Evolutionary conservation across 2,797 vertebrate species (phyloP).

Genomic region (Myotis planiceps): DNA sequence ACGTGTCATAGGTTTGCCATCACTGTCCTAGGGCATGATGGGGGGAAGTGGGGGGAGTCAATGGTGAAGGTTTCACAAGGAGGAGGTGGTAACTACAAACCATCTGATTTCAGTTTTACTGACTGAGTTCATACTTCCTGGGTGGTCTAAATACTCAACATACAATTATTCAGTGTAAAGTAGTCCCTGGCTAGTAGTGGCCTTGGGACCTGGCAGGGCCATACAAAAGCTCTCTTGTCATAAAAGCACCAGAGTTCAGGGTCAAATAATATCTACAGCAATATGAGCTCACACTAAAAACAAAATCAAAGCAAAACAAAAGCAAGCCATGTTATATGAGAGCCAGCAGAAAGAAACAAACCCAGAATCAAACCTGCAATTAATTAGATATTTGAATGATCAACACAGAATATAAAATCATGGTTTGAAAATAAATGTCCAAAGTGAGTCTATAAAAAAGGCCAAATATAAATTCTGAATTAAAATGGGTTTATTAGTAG

Average conservation of each 20-base stretch:
- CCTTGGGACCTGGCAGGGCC: not conserved
- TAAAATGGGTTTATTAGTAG: not conserved
- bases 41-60: too few species aligned
- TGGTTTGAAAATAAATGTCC: not conserved
- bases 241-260: not conserved
- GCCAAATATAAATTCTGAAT: not conserved
- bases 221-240: not conserved
- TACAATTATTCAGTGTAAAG: not conserved
- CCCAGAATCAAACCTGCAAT: not conserved
- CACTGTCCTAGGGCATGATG: too few species aligned
- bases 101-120: constrained; percentile 46
- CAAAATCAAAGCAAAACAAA: constrained; percentile 36
- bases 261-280: not conserved
- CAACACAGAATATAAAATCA: not conserved
- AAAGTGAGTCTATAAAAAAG: not conserved
- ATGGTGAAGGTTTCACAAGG: too few species aligned
- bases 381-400: not conserved
- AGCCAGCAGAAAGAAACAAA: not conserved
- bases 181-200: not conserved
- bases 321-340: not conserved
- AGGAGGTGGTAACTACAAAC: not conserved
- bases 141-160: not conserved
- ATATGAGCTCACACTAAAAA: not conserved
- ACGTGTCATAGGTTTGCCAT: too few species aligned
- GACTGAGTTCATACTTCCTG: constrained; percentile 22